phyloP scores from a whole-genome alignment of 2,797 vertebrate genomes.

The Tapera naevia region DNA sequence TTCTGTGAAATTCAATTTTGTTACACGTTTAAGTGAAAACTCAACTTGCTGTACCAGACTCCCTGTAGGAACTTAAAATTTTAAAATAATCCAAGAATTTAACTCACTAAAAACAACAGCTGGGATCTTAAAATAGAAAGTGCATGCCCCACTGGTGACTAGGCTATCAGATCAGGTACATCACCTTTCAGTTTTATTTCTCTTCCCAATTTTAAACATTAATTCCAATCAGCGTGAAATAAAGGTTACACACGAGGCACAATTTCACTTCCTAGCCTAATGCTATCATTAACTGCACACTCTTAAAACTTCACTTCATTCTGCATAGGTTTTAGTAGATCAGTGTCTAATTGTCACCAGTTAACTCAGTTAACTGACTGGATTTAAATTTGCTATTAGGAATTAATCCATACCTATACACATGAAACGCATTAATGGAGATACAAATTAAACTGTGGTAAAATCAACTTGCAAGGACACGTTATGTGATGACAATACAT shows the following conservation, averaged over 20 bases:
- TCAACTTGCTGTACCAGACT: not conserved
- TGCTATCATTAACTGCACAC: not conserved
- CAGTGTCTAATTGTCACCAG: not conserved
- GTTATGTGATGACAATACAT: not conserved
- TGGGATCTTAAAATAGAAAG: not conserved
- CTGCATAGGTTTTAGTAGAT: constrained; percentile 23
- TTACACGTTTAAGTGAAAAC: not conserved
- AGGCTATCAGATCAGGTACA: not conserved
- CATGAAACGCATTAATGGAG: not conserved
- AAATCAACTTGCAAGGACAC: not conserved
- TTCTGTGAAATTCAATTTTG: not conserved
- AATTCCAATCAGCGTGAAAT: not conserved
- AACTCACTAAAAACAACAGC: not conserved
- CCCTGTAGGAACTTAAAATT: not conserved
- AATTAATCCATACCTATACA: not conserved
- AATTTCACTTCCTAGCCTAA: not conserved
- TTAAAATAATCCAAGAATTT: not conserved
- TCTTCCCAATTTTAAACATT: constrained; percentile 19
- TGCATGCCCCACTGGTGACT: not conserved
- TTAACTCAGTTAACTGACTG: not conserved
- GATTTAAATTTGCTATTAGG: not conserved
- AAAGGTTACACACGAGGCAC: constrained; percentile 7
- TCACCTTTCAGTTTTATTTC: not conserved
- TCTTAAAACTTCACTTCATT: constrained; percentile 1
- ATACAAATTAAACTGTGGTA: not conserved